Base-by-base conservation (phyloP, 2,797 vertebrate genomes). In the Hippocampus kuda region DNA sequence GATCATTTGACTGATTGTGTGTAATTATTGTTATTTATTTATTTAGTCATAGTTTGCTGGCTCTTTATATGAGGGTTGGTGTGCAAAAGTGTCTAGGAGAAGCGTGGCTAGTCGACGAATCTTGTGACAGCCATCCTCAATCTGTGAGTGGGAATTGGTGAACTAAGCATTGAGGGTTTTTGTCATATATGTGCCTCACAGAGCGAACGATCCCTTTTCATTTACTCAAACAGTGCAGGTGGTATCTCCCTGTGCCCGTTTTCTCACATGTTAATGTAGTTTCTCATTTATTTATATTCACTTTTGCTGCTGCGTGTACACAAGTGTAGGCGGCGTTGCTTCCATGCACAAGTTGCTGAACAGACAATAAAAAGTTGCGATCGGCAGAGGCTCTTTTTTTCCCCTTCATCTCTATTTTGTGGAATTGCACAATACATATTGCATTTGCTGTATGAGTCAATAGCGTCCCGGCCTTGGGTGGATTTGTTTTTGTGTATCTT, bases 361-460 rank as follows among this genome's bases (percentile, higher is more conserved):
- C 9, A 64, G 66, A 42, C 54, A 54, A 41, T 18, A 63, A 67
- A 59, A 46, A 16, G 26, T 26, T 56, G 27, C 18, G 24, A 24
- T 11, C 27, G 13, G 64, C 12, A 59, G 44, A 70, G 44, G 41
- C 44, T 54, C n/a, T 68, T 8, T 30, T 65, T 73, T 70, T 54
- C 26, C 20, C 42, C 27, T 51, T 72, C 65, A 71, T 73, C 73
- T 74, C 59, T 42, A 63, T 75, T 66, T 74, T 49, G 57, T 72
- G 65, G 61, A 26, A 57, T 74, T 68, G 72, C 74, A 73, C 70
- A 56, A 70, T 42, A 56, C 64, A 82, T 76, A 79, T 77, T 80
- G 48, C 54, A 54, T 30, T 75, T 65, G 63, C 63, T 70, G 34
- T 68, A 66, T 11, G 65, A 81, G 49, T 77, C 77, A 75, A 79